Percentiles rank a stretch among this genome's conserved stretches.
Evolutionary conservation across 2,888 invertebrate genomes (phyloP).

Genomic region (Abrostola tripartita): DNA sequence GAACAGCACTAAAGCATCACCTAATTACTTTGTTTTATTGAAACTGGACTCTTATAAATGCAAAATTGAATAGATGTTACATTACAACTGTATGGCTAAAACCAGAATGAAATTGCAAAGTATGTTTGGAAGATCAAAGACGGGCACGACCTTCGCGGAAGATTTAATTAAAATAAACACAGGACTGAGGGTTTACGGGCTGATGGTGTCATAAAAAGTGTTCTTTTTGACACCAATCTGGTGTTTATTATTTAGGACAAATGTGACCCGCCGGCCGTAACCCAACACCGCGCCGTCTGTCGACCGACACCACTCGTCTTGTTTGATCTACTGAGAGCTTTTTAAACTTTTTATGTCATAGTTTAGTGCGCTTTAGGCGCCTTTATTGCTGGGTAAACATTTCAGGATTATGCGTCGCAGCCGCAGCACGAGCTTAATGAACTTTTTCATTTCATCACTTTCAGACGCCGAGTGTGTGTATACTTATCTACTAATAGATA

Average conservation of each 20-base stretch:
- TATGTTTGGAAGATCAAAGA: slow-evolving; percentile 72
- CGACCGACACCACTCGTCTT: slow-evolving; percentile 82
- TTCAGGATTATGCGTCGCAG: slow-evolving; percentile 74
- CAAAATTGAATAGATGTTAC: slow-evolving; percentile 12
- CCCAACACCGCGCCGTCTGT: slow-evolving; percentile 81
- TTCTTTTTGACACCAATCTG: slow-evolving; percentile 87
- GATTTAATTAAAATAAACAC: slow-evolving; percentile 83
- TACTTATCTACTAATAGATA: slow-evolving; percentile 34
- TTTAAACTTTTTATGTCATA: slow-evolving; percentile 88
- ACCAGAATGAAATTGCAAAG: slow-evolving; percentile 56
- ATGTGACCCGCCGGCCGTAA: slow-evolving; percentile 84
- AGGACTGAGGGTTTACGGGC: slow-evolving; percentile 77
- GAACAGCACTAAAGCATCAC: slow-evolving; percentile 68
- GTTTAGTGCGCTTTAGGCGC: slow-evolving; percentile 84
- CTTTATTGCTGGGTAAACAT: slow-evolving; percentile 86
- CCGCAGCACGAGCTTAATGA: slow-evolving; percentile 63
- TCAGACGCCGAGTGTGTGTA: slow-evolving; percentile 33
- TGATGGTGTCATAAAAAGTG: slow-evolving; percentile 86
- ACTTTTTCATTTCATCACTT: slow-evolving; percentile 63
- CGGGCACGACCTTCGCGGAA: slow-evolving; percentile 74
- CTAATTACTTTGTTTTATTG: slow-evolving; percentile 70
- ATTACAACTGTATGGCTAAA: slow-evolving; percentile 13
- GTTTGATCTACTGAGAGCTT: slow-evolving; percentile 89
- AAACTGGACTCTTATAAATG: slow-evolving; percentile 60
- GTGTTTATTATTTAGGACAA: slow-evolving; percentile 87